These are phyloP conservation scores for Manis crassicaudata DNA, from an alignment of 2,797 vertebrate species.

Conservation along the genomic window DNA sequence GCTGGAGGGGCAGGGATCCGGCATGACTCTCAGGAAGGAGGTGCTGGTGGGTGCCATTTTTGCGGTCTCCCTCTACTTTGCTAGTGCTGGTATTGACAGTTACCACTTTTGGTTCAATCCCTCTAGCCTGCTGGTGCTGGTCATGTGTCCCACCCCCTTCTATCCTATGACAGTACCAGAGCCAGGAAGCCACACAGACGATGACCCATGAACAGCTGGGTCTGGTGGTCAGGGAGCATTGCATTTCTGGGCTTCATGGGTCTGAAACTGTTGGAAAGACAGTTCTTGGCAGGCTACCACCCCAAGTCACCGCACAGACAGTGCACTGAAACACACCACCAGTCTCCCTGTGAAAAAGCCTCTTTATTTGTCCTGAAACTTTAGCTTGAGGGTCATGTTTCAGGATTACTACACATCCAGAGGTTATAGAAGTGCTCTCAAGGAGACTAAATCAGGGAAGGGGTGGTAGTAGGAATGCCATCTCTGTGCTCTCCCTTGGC, in stretches of 20 bases:
- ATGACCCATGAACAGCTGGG: not conserved
- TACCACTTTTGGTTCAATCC: not conserved
- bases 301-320: not conserved
- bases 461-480: not conserved
- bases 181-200: not conserved
- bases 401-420: not conserved
- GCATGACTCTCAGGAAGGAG: not conserved
- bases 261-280: not conserved
- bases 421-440: not conserved
- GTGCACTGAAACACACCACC: not conserved
- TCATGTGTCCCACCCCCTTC: not conserved
- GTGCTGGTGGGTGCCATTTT: not conserved
- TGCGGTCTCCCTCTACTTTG: not conserved
- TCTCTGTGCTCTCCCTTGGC: not conserved
- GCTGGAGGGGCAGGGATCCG: not conserved
- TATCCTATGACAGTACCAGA: too few species aligned
- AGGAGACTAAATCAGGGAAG: not conserved
- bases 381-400: not conserved
- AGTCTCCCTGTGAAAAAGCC: not conserved
- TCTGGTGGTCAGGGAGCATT: not conserved
- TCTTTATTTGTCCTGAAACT: not conserved
- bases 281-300: not conserved
- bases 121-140: not conserved
- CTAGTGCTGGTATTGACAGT: too few species aligned
- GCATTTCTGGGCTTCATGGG: not conserved